phyloP scores from a whole-genome alignment of 1,140 invertebrate species.

The Drosophila kepulauana region DNA sequence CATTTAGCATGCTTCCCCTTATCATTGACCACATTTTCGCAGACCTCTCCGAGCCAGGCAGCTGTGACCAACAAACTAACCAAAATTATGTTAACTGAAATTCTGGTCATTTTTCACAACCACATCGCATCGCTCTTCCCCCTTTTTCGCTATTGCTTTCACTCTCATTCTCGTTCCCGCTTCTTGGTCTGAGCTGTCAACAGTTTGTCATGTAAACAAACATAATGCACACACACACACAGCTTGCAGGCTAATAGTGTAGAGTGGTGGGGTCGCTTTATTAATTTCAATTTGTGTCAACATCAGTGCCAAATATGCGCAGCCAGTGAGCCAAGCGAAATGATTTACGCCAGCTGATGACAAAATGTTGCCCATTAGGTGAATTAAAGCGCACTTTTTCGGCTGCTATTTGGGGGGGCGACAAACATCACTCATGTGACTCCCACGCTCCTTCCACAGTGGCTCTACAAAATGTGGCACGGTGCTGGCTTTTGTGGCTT shows the following conservation, averaged over 20 bases:
- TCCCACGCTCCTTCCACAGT: neutral
- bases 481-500: constrained; percentile 47
- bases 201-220: constrained; percentile 68
- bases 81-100: constrained; percentile 72
- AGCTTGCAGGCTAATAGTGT: constrained; percentile 29
- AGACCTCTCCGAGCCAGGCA: constrained; percentile 11
- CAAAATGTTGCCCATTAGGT: constrained; percentile 77
- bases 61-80: constrained; percentile 49
- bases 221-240: constrained; percentile 19
- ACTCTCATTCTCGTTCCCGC: neutral
- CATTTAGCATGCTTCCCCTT: constrained; percentile 25
- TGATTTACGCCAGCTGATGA: constrained; percentile 80
- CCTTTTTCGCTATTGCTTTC: too few relatives aligned
- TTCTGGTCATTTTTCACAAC: constrained; percentile 67
- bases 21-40: constrained; percentile 22
- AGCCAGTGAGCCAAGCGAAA: constrained; percentile 48
- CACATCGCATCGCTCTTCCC: neutral
- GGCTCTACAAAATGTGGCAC: neutral
- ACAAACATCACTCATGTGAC: constrained; percentile 41
- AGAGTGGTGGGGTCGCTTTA: constrained; percentile 51
- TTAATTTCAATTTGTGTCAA: constrained; percentile 83
- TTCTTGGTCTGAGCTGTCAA: constrained; percentile 44
- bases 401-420: neutral
- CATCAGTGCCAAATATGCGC: constrained; percentile 71
- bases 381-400: constrained; percentile 72